Evolutionary conservation across 2,888 invertebrate species (phyloP), one percentile per base, ranked within the genome.

Genomic region (Nomada goodeniana): DNA sequence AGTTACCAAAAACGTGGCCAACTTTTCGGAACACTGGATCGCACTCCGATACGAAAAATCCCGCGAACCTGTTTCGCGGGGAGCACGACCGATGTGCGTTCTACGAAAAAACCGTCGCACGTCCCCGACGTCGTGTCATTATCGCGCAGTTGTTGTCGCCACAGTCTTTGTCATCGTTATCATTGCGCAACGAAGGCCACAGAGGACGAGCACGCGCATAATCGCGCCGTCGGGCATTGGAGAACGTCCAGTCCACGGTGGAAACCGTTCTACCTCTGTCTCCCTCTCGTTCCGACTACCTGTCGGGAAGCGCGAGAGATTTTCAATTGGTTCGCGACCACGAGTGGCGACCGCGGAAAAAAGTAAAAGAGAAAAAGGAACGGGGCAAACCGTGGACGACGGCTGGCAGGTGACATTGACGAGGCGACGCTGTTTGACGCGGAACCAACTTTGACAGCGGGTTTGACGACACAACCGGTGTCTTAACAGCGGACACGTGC

Each of bases 171-270:
- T 87, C 85, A 85, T 89, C 90, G 90, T 91, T 91, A 91, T 90
- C 91, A 89, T 90, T 91, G 90, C 90, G 90, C 89, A 91, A 91
- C 86, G 76, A 69, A 86, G 79, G 85, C 81, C 88, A 81, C 84
- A 89, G 90, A 90, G 86, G 89, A 86, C 89, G 87, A 74, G 76
- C 57, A 63, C 65, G 80, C 80, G 75, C 67, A 57, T 78, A 85
- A 84, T 84, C 81, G 75, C 76, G 26, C 47, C 36, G 74, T 50
- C 67, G 15, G 18, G 50, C 67, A 50, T 69, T 42, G 72, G 59
- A 64, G 72, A 79, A 69, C 84, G 64, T 69, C 60, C 61, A 77
- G 57, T 64, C 63, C 42, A 7, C 11, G 76, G 5, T 29, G 20
- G 36, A 63, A 63, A 44, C 23, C 18, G 9, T 23, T 55, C 63